Evolutionary conservation across 2,888 invertebrate genomes (phyloP).

Genomic region (Ormyrus nitidulus): DNA sequence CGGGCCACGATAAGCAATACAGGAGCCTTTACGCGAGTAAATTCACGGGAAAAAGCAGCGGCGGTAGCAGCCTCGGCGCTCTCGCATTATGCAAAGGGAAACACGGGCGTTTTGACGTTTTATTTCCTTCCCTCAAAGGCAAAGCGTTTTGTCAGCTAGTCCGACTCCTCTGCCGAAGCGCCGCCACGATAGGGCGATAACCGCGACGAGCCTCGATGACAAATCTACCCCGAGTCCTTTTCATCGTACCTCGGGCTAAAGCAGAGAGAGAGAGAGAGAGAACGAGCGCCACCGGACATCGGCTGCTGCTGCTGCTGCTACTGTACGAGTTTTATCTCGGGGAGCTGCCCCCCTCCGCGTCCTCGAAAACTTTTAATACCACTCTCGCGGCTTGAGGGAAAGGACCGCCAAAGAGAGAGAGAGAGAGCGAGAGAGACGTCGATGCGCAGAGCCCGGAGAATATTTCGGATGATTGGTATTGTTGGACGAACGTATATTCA

Average conservation of each 20-base stretch:
- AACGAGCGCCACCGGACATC: conserved; percentile 58
- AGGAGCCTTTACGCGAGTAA: conserved; percentile 35
- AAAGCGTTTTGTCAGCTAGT: conserved; percentile 55
- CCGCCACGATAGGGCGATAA: conserved; percentile 57
- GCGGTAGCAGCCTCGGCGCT: not conserved
- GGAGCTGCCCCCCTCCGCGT: conserved; percentile 62
- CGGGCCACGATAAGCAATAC: conserved; percentile 44
- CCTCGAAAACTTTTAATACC: conserved; percentile 72
- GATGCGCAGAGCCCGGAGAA: conserved; percentile 60
- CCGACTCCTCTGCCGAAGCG: conserved; percentile 10
- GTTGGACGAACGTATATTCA: conserved; percentile 69
- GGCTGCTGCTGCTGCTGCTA: conserved; percentile 22
- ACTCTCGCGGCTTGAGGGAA: conserved; percentile 66
- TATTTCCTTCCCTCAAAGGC: conserved; percentile 54
- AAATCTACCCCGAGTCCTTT: conserved; percentile 60
- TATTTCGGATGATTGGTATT: conserved; percentile 74
- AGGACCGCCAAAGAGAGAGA: conserved; percentile 55
- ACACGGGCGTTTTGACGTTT: conserved; percentile 51
- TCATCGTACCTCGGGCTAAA: conserved; percentile 57
- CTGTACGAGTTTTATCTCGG: conserved; percentile 63
- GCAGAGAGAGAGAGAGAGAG: conserved; percentile 47
- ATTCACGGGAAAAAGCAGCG: conserved; percentile 35
- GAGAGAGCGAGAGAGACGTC: conserved; percentile 56
- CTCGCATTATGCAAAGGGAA: conserved; percentile 49
- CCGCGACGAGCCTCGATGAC: conserved; percentile 57